Evolutionary conservation across 2,797 vertebrate genomes (phyloP), one percentile per base, ranked within the genome.

Genomic region (Enteromius thamalakanensis): DNA sequence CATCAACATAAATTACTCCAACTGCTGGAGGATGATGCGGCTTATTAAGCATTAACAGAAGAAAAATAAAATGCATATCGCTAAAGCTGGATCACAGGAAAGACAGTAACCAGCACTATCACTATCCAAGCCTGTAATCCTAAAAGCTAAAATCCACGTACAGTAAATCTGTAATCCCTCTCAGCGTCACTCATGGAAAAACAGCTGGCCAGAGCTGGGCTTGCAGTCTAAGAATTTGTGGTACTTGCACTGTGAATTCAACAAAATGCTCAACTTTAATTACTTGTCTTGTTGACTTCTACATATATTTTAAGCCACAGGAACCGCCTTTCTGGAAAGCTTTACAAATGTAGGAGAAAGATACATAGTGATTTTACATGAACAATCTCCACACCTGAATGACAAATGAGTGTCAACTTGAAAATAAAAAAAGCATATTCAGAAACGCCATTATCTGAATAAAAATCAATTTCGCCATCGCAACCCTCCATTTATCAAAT

Each of bases 81-180:
- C 87, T 91, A 92, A 93, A 94, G 89, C 92, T 91, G 93, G 93
- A 94, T 94, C 91, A 92, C 75, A 87, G 89, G 90, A 90, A 91
- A 90, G 85, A 87, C 87, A 88, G 93, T 94, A 94, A 95, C 90
- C 89, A 93, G 95, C 90, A 90, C 89, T 94, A 96, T 96, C 95
- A 95, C 93, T 95, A 93, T 95, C 94, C 94, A 96, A 95, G 93
- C 94, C 94, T 89, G 93, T 97, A 97, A 97, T 95, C 95, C 96
- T 86, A 92, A 97, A 95, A 96, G 95, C 95, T 95, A 93, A 94
- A 97, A 96, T 94, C 96, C 95, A 92, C 1, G 91, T 93, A 94
- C 95, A 94, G 93, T 95, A 96, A 96, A 93, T 95, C 95, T 95
- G 93, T 98, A 98, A 98, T 98, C 96, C 96, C 92, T 95, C 96